Conservation (phyloP, 2,888 invertebrate species). For the Hoplodrina blanda region DNA sequence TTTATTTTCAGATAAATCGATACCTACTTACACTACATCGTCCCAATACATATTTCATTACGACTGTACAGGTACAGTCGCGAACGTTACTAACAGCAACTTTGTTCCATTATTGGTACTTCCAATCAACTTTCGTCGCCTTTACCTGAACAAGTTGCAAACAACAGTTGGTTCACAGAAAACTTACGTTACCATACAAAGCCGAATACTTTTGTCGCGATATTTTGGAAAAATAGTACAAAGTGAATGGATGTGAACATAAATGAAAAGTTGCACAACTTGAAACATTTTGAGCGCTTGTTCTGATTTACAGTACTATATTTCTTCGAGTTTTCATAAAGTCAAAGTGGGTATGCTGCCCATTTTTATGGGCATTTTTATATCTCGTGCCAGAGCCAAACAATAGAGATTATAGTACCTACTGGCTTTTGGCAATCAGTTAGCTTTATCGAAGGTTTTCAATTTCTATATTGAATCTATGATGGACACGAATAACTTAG, state of each 20-base stretch:
- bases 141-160: conserved; percentile 53
- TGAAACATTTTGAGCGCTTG: conserved; percentile 50
- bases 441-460: conserved; percentile 22
- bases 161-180: conserved; percentile 52
- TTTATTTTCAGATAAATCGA: conserved; percentile 5
- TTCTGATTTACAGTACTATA: conserved; percentile 53
- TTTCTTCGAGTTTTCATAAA: conserved; percentile 55
- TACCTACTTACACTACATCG: neutral
- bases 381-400: conserved; percentile 38
- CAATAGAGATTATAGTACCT: conserved; percentile 41
- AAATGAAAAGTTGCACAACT: conserved; percentile 59
- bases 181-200: conserved; percentile 55
- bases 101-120: conserved; percentile 55
- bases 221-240: conserved; percentile 54
- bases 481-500: conserved; percentile 29
- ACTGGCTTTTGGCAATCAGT: conserved; percentile 23
- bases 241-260: conserved; percentile 50
- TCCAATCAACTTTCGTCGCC: conserved; percentile 59
- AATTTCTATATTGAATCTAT: conserved; percentile 31
- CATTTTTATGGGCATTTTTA: conserved; percentile 51
- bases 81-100: conserved; percentile 22
- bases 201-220: conserved; percentile 51
- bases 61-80: conserved; percentile 14
- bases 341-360: conserved; percentile 28
- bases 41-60: conserved; percentile 30